phyloP scores from a whole-genome alignment of 2,113 vertebrate genomes.

The Pycnonotus jocosus region DNA sequence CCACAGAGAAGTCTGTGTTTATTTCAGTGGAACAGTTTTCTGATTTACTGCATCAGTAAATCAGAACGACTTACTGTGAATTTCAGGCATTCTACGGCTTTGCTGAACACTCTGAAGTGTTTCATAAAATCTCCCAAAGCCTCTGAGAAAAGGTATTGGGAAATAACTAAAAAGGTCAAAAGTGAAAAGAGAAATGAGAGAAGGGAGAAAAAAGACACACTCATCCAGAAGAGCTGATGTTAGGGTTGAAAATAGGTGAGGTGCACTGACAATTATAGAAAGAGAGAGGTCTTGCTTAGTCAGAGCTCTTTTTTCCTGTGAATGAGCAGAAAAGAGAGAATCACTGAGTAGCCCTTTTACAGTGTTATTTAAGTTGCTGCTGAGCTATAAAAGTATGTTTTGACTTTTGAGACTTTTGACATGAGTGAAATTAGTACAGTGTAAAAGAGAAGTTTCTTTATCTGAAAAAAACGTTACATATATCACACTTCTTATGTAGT shows the following conservation, averaged over 20 bases:
- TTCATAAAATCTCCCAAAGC: background rate
- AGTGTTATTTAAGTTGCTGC: background rate
- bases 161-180: background rate
- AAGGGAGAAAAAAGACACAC: accelerated
- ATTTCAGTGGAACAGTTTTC: background rate
- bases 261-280: background rate
- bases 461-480: background rate
- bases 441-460: background rate
- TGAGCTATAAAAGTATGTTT: background rate
- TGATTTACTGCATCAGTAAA: background rate
- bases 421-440: background rate
- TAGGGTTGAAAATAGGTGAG: background rate
- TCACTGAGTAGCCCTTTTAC: background rate
- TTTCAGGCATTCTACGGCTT: background rate
- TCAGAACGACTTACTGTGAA: background rate
- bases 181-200: background rate
- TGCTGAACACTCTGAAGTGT: background rate
- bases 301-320: background rate
- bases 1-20: background rate
- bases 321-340: background rate
- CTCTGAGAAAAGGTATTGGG: background rate
- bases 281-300: background rate
- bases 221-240: background rate
- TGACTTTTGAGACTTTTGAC: background rate
- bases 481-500: background rate